These are phyloP conservation scores for Sus cebifrons DNA, from an alignment of 2,797 vertebrate species.

Conservation along the genomic window DNA sequence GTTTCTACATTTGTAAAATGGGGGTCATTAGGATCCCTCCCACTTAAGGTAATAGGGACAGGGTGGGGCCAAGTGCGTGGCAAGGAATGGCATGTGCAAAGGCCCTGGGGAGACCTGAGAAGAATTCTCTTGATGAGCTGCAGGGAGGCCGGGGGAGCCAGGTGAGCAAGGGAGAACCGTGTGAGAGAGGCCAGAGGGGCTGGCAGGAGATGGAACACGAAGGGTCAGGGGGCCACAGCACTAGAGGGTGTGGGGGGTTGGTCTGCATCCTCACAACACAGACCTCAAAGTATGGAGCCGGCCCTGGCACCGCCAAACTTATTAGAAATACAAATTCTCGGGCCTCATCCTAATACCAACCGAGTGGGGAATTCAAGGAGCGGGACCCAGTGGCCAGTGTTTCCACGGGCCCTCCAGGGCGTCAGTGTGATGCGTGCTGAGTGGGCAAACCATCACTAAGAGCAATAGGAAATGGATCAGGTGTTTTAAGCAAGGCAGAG, in stretches of 20 bases:
- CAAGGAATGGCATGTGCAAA: background rate
- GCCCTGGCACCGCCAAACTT: background rate
- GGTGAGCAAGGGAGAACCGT: rapidly evolving
- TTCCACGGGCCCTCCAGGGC: rapidly evolving
- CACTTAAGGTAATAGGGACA: background rate
- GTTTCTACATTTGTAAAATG: background rate
- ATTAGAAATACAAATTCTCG: background rate
- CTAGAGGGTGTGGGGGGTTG: background rate
- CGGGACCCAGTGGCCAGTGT: background rate
- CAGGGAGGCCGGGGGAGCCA: background rate
- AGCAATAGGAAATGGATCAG: background rate
- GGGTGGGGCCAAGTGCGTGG: background rate
- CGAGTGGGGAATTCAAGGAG: background rate
- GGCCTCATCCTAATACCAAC: background rate
- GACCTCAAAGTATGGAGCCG: background rate
- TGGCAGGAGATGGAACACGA: background rate
- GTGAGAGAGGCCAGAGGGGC: background rate
- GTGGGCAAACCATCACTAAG: background rate
- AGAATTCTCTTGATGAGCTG: background rate
- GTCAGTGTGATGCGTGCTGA: rapidly evolving
- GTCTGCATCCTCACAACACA: background rate
- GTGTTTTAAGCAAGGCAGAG: rapidly evolving
- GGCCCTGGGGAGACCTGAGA: background rate
- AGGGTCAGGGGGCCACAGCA: rapidly evolving
- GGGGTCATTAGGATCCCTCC: background rate